Conservation (phyloP, 2,888 invertebrate genomes). For the Parochlus steinenii region DNA sequence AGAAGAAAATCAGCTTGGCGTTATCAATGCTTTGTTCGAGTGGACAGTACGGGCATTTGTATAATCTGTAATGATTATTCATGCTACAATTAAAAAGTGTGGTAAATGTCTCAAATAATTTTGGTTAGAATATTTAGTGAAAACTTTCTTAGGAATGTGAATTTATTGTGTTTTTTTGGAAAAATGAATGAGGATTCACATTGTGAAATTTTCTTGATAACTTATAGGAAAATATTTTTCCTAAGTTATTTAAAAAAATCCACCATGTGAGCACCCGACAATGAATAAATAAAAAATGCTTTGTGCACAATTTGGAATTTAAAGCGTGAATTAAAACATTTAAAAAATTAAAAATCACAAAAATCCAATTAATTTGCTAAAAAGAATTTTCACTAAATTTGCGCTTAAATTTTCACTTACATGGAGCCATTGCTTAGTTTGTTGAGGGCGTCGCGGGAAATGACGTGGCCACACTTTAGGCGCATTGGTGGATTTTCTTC, state of each 20-base stretch:
- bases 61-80: conserved; percentile 38
- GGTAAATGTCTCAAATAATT: not conserved
- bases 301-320: no score
- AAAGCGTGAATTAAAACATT: not conserved
- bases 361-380: not conserved
- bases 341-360: not conserved
- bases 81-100: no score
- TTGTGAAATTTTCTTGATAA: no score
- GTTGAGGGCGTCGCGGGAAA: conserved; percentile 89
- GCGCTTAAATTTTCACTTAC: conserved; percentile 34
- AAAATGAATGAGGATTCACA: no score
- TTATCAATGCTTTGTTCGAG: conserved; percentile 89
- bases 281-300: no score
- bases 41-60: conserved; percentile 98
- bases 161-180: not conserved
- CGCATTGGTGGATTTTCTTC: conserved; percentile 96
- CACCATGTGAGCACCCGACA: no score
- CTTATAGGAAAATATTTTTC: no score
- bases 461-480: conserved; percentile 93
- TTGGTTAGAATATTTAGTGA: not conserved
- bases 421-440: conserved; percentile 87
- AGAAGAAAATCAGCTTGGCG: conserved; percentile 86
- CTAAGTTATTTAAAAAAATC: no score
- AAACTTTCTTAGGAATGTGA: conserved; percentile 1
- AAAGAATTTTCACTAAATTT: conserved; percentile 2